Conservation (phyloP, 2,113 vertebrate genomes). For the Felis chaus region DNA sequence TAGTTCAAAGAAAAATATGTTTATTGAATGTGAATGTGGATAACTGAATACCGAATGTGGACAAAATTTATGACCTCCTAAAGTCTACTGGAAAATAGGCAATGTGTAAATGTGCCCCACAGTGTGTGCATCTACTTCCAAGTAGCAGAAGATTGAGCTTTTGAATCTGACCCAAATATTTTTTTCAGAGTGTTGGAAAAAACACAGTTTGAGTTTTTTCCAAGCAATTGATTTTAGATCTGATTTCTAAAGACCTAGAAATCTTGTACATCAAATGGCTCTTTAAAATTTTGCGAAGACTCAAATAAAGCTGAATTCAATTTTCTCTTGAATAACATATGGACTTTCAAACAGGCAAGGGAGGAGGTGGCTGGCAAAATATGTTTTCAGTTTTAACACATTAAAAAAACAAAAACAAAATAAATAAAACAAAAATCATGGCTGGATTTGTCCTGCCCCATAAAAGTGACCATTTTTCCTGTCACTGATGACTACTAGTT, state of each 20-base stretch:
- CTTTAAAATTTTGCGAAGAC: slow-evolving; percentile 52
- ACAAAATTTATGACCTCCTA: neutral
- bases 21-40: slow-evolving; percentile 13
- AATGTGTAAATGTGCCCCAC: neutral
- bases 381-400: slow-evolving; percentile 73
- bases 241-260: slow-evolving; percentile 55
- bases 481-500: neutral
- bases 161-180: slow-evolving; percentile 28
- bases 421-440: slow-evolving; percentile 50
- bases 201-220: slow-evolving; percentile 41
- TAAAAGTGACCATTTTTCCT: slow-evolving; percentile 30
- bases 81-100: slow-evolving; percentile 20
- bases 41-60: neutral
- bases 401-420: neutral
- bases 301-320: slow-evolving; percentile 61
- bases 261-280: slow-evolving; percentile 41
- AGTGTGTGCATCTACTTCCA: neutral
- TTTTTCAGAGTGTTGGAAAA: slow-evolving; percentile 5
- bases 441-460: neutral
- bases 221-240: slow-evolving; percentile 29
- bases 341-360: slow-evolving; percentile 64
- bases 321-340: slow-evolving; percentile 66
- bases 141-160: neutral
- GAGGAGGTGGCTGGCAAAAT: slow-evolving; percentile 68
- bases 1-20: neutral